Percentiles rank a stretch among this genome's conserved stretches.
These are phyloP conservation scores for Agrilus cyanescens DNA, from an alignment of 2,888 invertebrate genomes.

Conservation along the genomic window DNA sequence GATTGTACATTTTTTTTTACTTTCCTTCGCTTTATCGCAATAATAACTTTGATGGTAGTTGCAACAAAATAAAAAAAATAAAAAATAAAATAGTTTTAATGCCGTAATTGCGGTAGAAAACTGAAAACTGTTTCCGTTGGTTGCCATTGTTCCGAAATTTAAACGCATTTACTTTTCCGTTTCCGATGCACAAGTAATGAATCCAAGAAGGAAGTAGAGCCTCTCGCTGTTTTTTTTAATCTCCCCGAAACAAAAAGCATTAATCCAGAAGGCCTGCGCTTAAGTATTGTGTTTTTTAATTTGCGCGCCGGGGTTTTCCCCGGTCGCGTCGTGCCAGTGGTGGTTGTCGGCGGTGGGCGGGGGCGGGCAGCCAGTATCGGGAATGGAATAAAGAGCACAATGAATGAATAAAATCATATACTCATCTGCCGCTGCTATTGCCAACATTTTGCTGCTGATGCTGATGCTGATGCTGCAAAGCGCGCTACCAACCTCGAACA, in stretches of 20 bases:
- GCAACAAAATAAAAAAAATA: too few species aligned
- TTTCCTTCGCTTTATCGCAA: too few species aligned
- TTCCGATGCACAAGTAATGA: background rate
- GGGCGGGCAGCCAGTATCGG: constrained; percentile 3
- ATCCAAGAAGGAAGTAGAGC: constrained; percentile 1
- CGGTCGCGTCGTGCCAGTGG: constrained; percentile 18
- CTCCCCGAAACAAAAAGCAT: constrained; percentile 7
- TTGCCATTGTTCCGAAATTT: background rate
- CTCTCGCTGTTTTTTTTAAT: constrained; percentile 2
- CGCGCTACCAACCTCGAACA: constrained; percentile 27
- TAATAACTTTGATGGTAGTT: too few species aligned
- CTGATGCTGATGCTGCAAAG: constrained; percentile 8
- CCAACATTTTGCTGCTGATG: constrained; percentile 5
- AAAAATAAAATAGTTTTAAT: too few species aligned
- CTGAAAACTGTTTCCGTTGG: too few species aligned
- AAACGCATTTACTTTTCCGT: background rate
- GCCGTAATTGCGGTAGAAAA: too few species aligned
- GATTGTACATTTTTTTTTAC: too few species aligned
- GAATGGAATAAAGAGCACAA: constrained; percentile 27
- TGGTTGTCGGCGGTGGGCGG: constrained; percentile 8
- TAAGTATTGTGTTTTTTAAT: constrained; percentile 27
- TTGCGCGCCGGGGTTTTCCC: constrained; percentile 25
- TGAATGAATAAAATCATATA: constrained; percentile 36
- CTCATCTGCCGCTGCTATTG: constrained; percentile 25
- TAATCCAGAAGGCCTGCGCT: constrained; percentile 12